A percentile compares a stretch with the other conserved stretches of the same genome.
phyloP scores from a whole-genome alignment of 1,140 invertebrate species.

The Bombus confusus region DNA sequence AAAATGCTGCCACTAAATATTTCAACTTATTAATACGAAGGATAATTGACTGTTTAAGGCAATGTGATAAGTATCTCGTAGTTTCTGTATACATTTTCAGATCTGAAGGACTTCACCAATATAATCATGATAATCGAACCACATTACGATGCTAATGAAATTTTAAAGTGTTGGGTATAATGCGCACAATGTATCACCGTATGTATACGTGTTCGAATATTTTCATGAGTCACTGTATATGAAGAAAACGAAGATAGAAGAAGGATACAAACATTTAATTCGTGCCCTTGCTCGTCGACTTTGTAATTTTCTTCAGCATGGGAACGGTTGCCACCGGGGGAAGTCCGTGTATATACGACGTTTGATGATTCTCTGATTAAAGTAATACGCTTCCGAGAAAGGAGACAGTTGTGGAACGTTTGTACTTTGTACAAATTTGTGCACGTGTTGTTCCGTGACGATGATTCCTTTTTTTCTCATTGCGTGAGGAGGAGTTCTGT shows the following conservation, averaged over 20 bases:
- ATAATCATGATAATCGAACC: neutral
- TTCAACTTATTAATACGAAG: too few species aligned
- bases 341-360: neutral
- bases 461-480: neutral
- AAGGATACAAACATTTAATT: constrained; percentile 4
- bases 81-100: neutral
- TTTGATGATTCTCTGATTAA: neutral
- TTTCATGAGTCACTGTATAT: neutral
- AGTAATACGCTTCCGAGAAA: constrained; percentile 2
- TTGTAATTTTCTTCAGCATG: constrained; percentile 18
- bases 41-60: too few species aligned
- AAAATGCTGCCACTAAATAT: too few species aligned
- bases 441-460: neutral
- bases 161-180: neutral
- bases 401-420: neutral
- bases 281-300: neutral
- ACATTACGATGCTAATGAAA: neutral
- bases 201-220: neutral
- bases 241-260: neutral
- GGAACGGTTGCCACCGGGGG: neutral
- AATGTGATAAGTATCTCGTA: neutral
- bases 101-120: neutral
- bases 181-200: neutral
- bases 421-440: constrained; percentile 1
- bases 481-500: neutral